phyloP scores from a whole-genome alignment of 1,140 invertebrate genomes.

The Drosophila littoralis region DNA sequence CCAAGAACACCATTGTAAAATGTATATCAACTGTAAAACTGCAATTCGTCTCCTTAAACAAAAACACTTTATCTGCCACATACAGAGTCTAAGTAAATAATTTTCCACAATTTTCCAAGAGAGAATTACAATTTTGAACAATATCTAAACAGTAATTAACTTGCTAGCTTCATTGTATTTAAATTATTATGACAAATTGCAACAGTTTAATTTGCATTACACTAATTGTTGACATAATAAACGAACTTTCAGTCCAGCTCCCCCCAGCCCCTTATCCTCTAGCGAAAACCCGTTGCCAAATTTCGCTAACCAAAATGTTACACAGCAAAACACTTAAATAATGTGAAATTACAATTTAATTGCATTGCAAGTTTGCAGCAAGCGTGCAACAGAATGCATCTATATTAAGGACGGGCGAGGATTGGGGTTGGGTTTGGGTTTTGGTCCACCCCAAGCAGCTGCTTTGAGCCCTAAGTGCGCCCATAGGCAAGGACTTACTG shows the following conservation, averaged over 20 bases:
- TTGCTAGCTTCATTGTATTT: conserved; percentile 4
- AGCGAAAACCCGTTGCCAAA: conserved; percentile 23
- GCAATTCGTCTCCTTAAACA: too few relatives aligned
- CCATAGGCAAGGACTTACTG: conserved; percentile 40
- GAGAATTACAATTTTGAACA: background rate
- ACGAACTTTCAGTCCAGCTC: conserved; percentile 11
- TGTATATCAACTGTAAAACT: too few relatives aligned
- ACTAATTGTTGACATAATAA: conserved; percentile 74
- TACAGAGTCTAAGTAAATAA: background rate
- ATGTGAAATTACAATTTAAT: conserved; percentile 74
- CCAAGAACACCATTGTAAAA: too few relatives aligned
- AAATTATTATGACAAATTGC: conserved; percentile 31
- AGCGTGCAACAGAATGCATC: conserved; percentile 22
- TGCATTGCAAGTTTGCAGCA: conserved; percentile 69
- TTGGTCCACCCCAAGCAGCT: conserved; percentile 11
- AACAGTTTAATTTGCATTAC: conserved; percentile 28
- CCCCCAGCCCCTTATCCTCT: background rate
- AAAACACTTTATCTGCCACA: background rate
- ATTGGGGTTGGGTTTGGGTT: conserved; percentile 11
- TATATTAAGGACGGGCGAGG: background rate
- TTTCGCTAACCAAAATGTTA: conserved; percentile 52
- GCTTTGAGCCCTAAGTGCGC: conserved; percentile 30
- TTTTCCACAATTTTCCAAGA: background rate
- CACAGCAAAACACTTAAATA: conserved; percentile 72
- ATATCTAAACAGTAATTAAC: background rate